phyloP scores from a whole-genome alignment of 2,113 vertebrate genomes.

The Toxostoma redivivum region DNA sequence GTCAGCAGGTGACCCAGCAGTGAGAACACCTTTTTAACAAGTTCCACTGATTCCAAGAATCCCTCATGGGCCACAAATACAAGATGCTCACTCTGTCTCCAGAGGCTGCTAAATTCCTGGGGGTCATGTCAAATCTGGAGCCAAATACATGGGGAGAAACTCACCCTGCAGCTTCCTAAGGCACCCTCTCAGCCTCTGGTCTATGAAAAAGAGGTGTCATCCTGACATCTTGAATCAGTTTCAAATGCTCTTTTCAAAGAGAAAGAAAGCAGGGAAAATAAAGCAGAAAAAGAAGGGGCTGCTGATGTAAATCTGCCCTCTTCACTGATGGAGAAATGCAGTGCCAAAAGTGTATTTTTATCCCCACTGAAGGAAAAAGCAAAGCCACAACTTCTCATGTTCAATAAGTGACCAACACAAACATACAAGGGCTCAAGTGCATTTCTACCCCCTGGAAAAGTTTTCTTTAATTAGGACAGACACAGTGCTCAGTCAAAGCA shows the following conservation, averaged over 20 bases:
- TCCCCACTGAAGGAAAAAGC: constrained; percentile 3
- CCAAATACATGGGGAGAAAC: neutral
- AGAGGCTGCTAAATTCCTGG: neutral
- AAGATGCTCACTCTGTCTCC: neutral
- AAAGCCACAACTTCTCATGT: constrained; percentile 26
- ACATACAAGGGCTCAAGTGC: neutral
- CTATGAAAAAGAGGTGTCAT: neutral
- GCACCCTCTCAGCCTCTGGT: neutral
- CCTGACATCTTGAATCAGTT: neutral
- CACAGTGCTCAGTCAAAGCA: neutral
- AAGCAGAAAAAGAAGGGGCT: neutral
- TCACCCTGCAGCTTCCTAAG: neutral
- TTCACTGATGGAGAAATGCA: neutral
- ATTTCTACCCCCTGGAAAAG: constrained; percentile 34
- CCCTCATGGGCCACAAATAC: neutral
- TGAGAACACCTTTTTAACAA: fast-evolving
- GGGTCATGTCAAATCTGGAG: neutral
- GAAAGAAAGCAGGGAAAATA: neutral
- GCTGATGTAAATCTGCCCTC: neutral
- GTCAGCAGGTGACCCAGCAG: neutral
- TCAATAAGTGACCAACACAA: constrained; percentile 28
- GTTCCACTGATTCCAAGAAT: neutral
- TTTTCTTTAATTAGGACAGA: constrained; percentile 44
- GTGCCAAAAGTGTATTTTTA: constrained; percentile 17
- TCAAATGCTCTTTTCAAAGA: neutral